These are phyloP conservation scores for Pinctada fucata DNA, from an alignment of 2,888 invertebrate genomes.

Conservation along the genomic window DNA sequence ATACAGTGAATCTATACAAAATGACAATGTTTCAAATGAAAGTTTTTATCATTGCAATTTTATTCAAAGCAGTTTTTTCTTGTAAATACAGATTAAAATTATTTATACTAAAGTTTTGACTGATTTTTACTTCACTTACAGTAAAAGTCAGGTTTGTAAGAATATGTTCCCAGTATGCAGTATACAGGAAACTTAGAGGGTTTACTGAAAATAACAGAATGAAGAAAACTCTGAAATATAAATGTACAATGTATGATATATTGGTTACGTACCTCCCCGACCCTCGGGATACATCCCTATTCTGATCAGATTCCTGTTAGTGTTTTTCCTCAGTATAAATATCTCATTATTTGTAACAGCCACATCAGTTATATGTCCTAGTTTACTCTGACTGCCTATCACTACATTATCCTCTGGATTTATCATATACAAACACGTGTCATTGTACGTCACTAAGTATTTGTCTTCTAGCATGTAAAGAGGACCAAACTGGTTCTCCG, in stretches of 20 bases:
- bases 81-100: no score
- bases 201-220: no score
- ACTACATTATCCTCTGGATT: slow-evolving; percentile 84
- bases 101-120: no score
- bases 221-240: no score
- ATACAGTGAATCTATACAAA: slow-evolving; percentile 25
- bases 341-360: slow-evolving; percentile 79
- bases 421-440: slow-evolving; percentile 85
- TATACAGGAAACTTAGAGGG: no score
- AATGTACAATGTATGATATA: no score
- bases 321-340: slow-evolving; percentile 82
- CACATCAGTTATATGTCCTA: slow-evolving; percentile 74
- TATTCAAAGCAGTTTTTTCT: no score
- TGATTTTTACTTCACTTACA: no score
- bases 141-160: no score
- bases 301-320: slow-evolving; percentile 84
- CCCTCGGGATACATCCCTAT: slow-evolving; percentile 83
- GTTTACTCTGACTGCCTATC: slow-evolving; percentile 82
- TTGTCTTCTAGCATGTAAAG: slow-evolving; percentile 84
- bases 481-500: slow-evolving; percentile 81
- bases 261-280: slow-evolving; percentile 22
- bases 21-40: background rate
- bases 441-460: slow-evolving; percentile 86
- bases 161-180: no score
- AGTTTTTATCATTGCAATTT: background rate